phyloP scores from a whole-genome alignment of 2,888 invertebrate genomes.

The Neoscelio sp. region DNA sequence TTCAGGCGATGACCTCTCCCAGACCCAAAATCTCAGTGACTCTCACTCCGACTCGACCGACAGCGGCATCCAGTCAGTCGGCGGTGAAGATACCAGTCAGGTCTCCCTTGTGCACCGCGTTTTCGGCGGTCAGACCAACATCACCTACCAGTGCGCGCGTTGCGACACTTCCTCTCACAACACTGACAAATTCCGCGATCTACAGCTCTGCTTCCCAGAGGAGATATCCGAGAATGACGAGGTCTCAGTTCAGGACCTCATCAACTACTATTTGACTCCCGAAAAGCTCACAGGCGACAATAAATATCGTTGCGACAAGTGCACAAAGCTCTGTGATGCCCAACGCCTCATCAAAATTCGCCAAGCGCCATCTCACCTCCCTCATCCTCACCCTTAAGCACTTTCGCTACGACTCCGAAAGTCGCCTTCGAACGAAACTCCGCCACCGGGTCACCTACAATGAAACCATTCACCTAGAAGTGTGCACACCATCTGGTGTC shows the following conservation, averaged over 20 bases:
- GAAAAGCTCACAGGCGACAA: slow-evolving; percentile 93
- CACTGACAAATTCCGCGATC: slow-evolving; percentile 91
- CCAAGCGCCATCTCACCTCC: slow-evolving; percentile 89
- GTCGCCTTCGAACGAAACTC: slow-evolving; percentile 91
- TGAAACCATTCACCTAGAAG: slow-evolving; percentile 84
- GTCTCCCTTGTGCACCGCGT: slow-evolving; percentile 87
- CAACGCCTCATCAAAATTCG: slow-evolving; percentile 88
- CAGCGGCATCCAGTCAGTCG: slow-evolving; percentile 82
- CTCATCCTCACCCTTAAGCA: slow-evolving; percentile 92
- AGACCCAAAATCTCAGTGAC: slow-evolving; percentile 78
- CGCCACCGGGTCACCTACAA: slow-evolving; percentile 88
- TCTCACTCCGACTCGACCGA: slow-evolving; percentile 82
- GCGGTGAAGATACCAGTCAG: slow-evolving; percentile 77
- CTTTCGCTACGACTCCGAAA: slow-evolving; percentile 89
- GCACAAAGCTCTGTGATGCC: slow-evolving; percentile 90
- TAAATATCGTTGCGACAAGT: slow-evolving; percentile 91
- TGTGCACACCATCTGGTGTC: slow-evolving; percentile 71
- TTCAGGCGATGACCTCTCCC: slow-evolving; percentile 77
- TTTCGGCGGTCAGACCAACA: slow-evolving; percentile 91
- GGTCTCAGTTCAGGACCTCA: slow-evolving; percentile 89
- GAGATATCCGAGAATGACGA: slow-evolving; percentile 80
- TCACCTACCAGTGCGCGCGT: slow-evolving; percentile 89
- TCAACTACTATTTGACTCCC: slow-evolving; percentile 91
- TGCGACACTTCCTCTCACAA: slow-evolving; percentile 90
- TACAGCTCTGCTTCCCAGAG: slow-evolving; percentile 91